Evolutionary conservation across 2,113 vertebrate genomes (phyloP), one percentile per base, ranked within the genome.

Genomic region (Protobothrops flavoviridis): DNA sequence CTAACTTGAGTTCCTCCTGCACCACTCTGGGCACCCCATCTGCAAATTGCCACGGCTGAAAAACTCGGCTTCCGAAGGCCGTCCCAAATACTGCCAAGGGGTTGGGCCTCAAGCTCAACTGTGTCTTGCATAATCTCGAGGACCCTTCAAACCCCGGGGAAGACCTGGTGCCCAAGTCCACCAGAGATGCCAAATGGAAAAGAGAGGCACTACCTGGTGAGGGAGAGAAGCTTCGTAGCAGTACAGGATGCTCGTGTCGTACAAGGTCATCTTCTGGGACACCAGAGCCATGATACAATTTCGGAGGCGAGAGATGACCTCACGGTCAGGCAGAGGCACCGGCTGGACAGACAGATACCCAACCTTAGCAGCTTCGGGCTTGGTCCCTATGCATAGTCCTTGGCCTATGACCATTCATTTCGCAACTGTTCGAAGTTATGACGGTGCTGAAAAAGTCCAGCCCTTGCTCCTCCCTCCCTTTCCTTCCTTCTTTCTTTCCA

Each of bases 191-290:
- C 53, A 13, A 53, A 53, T 15, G 13, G 53, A 53, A 13, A 33
- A 56, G 55, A 55, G 17, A 7, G 39, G 15, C 52, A 55, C 64
- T 97, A 99, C 99, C 99, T 99, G 98, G 89, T 99, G 99, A 0
- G 98, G 74, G 91, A 99, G 97, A 26, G 99, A 99, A 0, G 98
- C 98, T 93, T 99, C 99, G 0, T 99, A 99, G 97, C 99, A 99
- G 85, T 99, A 99, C 23, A 99, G 97, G 93, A 99, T 98, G 93
- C 99, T 99, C 94, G 99, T 99, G 94, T 99, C 99, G 48, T 98
- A 99, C 90, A 99, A 96, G 93, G 99, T 97, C 95, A 99, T 94
- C 94, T 98, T 99, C 96, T 99, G 98, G 15, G 98, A 96, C 3
- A 98, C 97, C 97, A 99, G 96, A 43, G 98, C 98, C 53, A 99